Evolutionary conservation across 2,113 vertebrate genomes (phyloP).

Genomic region (Antigone vipio): DNA sequence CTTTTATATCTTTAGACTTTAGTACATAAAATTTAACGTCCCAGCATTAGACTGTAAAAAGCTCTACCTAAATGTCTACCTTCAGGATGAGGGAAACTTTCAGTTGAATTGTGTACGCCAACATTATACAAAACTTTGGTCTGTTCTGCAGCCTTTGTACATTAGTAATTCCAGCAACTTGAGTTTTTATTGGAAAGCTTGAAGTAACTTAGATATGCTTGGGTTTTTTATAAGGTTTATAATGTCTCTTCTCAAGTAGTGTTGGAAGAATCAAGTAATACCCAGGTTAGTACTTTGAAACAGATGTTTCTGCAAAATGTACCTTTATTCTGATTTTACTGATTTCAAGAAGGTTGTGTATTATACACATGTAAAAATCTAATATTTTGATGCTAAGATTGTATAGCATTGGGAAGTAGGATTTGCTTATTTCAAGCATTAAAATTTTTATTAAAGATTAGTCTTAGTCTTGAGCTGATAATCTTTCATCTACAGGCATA

Average conservation of each 20-base stretch:
- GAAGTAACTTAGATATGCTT: not conserved
- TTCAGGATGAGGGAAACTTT: not conserved
- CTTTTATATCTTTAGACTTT: not conserved
- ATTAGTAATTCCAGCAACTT: not conserved
- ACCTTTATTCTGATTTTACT: not conserved
- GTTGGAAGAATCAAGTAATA: not conserved
- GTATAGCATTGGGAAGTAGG: not conserved
- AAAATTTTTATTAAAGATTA: not conserved
- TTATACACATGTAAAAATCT: not conserved
- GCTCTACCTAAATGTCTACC: not conserved
- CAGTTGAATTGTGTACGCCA: not conserved
- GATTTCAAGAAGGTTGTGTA: not conserved
- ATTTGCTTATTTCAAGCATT: not conserved
- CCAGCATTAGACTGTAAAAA: not conserved
- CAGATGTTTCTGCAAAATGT: not conserved
- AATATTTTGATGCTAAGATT: not conserved
- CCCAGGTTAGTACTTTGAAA: not conserved
- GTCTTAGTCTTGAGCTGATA: not conserved
- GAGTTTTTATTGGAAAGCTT: not conserved
- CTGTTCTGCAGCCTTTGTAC: not conserved
- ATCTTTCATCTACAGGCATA: not conserved
- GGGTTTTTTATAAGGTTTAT: not conserved
- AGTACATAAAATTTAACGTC: not conserved
- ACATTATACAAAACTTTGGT: not conserved
- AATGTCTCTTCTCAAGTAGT: not conserved